Evolutionary conservation across 2,113 vertebrate species (phyloP).

Genomic region (Leptosomus discolor): DNA sequence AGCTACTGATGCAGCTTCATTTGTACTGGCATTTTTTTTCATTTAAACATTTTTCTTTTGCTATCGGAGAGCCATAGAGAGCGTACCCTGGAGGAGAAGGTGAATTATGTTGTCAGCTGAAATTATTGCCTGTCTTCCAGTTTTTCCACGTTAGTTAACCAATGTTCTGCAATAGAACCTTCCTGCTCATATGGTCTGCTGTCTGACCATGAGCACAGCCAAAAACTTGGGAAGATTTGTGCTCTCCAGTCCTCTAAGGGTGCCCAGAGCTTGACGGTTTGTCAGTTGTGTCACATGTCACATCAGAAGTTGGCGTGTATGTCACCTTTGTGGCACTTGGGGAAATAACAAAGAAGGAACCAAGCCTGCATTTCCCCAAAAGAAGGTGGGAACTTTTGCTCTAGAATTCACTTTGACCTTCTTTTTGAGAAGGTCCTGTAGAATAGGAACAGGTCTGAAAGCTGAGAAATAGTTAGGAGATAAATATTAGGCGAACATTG

Average conservation of each 20-base stretch:
- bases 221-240: neutral
- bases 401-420: neutral
- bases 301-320: neutral
- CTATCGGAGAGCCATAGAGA: neutral
- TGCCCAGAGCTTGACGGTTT: neutral
- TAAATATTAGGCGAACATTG: neutral
- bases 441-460: neutral
- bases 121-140: neutral
- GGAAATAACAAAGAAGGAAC: neutral
- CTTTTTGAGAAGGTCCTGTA: neutral
- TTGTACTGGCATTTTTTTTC: neutral
- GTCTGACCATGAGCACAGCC: neutral
- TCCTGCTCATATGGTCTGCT: neutral
- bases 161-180: neutral
- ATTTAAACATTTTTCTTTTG: neutral
- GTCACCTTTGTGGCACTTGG: neutral
- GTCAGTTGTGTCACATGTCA: neutral
- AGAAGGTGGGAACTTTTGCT: accelerated
- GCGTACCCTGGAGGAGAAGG: neutral
- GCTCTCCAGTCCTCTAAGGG: neutral
- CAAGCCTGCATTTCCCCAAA: neutral
- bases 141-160: neutral
- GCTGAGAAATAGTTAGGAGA: neutral
- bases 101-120: neutral
- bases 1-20: neutral